Evolutionary conservation across 2,888 invertebrate species (phyloP).

Genomic region (Alloplasta piceator): DNA sequence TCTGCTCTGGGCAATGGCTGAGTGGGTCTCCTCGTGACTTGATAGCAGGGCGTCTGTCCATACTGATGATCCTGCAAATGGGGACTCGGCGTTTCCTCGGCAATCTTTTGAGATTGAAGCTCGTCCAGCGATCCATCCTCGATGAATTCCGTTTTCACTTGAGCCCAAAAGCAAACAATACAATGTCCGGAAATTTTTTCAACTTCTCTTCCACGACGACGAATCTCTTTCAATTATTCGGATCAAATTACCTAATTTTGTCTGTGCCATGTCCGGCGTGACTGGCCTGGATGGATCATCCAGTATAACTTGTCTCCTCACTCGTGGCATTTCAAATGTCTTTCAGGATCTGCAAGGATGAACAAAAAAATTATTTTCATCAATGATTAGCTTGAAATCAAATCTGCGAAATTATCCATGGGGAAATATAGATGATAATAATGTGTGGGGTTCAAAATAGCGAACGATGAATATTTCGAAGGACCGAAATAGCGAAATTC

Average conservation of each 20-base stretch:
- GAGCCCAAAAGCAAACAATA: conserved; percentile 18
- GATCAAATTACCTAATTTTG: conserved; percentile 79
- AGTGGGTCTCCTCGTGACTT: conserved; percentile 79
- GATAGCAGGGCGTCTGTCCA: conserved; percentile 89
- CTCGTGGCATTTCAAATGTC: conserved; percentile 79
- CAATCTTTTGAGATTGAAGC: conserved; percentile 80
- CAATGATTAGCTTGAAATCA: not conserved
- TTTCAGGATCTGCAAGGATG: conserved; percentile 56
- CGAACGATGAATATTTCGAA: too few species aligned
- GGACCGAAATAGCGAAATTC: too few species aligned
- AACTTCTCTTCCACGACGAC: not conserved
- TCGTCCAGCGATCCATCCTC: conserved; percentile 81
- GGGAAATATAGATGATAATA: too few species aligned
- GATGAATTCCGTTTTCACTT: conserved; percentile 80
- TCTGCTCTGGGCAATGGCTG: conserved; percentile 81
- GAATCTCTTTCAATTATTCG: not conserved
- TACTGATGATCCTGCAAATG: conserved; percentile 95
- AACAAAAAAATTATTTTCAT: conserved; percentile 5
- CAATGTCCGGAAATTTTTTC: conserved; percentile 36
- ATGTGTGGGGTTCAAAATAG: too few species aligned
- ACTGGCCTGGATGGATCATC: conserved; percentile 82
- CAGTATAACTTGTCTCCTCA: conserved; percentile 82
- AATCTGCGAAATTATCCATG: too few species aligned
- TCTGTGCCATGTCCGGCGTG: conserved; percentile 82
- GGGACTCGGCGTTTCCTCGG: conserved; percentile 86